These are phyloP conservation scores for Lucilia sericata DNA, from an alignment of 1,140 invertebrate species.

Conservation along the genomic window DNA sequence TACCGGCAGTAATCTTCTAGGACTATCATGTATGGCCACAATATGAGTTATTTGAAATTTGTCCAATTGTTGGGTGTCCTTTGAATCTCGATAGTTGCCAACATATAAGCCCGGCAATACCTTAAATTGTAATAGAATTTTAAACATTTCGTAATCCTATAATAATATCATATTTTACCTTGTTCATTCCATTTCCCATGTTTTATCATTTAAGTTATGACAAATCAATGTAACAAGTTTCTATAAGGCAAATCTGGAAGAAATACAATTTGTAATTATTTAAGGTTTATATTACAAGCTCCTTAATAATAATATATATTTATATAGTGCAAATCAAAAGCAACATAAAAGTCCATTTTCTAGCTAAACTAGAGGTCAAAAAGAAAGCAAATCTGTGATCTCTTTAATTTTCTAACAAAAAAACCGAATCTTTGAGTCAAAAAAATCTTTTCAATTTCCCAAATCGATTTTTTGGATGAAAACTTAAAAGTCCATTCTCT, in stretches of 20 bases:
- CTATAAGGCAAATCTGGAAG: neutral
- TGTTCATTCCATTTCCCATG: slow-evolving; percentile 85
- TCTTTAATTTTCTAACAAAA: too few species aligned
- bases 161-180: slow-evolving; percentile 70
- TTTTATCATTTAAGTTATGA: slow-evolving; percentile 54
- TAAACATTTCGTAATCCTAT: too few species aligned
- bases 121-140: slow-evolving; percentile 69
- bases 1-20: slow-evolving; percentile 85
- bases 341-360: too few species aligned
- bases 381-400: too few species aligned
- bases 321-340: too few species aligned
- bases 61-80: slow-evolving; percentile 87
- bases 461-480: too few species aligned
- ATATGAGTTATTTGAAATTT: slow-evolving; percentile 95
- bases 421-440: too few species aligned
- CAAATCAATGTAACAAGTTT: neutral
- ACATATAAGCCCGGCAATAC: slow-evolving; percentile 88
- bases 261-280: neutral
- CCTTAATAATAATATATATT: too few species aligned
- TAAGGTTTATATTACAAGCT: too few species aligned
- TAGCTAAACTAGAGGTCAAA: too few species aligned
- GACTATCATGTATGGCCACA: slow-evolving; percentile 93
- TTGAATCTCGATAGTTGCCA: slow-evolving; percentile 92
- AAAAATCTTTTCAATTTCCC: too few species aligned
- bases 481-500: too few species aligned